These are phyloP conservation scores for Crax fasciolata DNA, from an alignment of 2,797 vertebrate genomes.

Conservation along the genomic window DNA sequence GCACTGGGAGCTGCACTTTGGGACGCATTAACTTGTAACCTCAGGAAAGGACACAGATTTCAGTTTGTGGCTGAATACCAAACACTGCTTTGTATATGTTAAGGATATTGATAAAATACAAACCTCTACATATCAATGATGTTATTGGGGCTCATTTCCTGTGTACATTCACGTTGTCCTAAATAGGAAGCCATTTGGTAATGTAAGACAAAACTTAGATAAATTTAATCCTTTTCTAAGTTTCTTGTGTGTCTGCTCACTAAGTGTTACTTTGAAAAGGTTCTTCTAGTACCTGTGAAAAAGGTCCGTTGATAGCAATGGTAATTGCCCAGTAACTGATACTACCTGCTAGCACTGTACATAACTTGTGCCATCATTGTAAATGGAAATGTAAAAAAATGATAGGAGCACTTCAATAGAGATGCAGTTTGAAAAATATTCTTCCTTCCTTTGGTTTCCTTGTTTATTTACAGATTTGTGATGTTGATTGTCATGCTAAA, in stretches of 20 bases:
- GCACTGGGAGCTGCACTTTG: conserved; percentile 47
- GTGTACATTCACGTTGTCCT: background rate
- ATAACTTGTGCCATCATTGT: conserved; percentile 53
- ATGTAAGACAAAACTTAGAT: background rate
- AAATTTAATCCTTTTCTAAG: conserved; percentile 33
- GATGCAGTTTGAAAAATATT: conserved; percentile 24
- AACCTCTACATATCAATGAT: background rate
- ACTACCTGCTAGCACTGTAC: conserved; percentile 12
- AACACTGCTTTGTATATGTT: conserved; percentile 40
- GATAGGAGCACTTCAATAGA: conserved; percentile 5
- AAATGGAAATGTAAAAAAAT: conserved; percentile 24
- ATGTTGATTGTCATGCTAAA: background rate
- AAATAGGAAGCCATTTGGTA: background rate
- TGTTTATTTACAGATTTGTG: conserved; percentile 24
- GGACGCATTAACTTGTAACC: conserved; percentile 52
- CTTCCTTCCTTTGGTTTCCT: conserved; percentile 19
- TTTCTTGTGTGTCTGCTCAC: conserved; percentile 15
- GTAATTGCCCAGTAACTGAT: background rate
- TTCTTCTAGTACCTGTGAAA: conserved; percentile 25
- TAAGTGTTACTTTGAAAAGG: background rate
- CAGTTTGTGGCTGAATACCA: conserved; percentile 57
- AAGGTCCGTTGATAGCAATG: conserved; percentile 26
- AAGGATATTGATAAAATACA: conserved; percentile 10
- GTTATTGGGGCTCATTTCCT: background rate
- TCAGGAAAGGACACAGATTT: conserved; percentile 61